These are phyloP conservation scores for Cosmopolites sordidus DNA, from an alignment of 2,888 invertebrate species.

Conservation along the genomic window DNA sequence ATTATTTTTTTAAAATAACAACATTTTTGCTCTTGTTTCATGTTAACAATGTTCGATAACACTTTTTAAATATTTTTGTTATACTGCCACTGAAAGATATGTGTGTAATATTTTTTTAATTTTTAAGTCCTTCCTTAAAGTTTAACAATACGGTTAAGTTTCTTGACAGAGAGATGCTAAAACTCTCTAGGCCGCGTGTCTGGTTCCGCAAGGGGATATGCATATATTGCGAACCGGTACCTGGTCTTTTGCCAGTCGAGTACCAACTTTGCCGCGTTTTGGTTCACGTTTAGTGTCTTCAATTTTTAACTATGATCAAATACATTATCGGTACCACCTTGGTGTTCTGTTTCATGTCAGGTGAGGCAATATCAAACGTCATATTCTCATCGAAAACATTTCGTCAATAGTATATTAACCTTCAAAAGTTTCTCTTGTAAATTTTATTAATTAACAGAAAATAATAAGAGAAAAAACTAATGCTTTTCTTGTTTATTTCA, in stretches of 20 bases:
- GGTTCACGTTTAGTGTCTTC: conserved; percentile 3
- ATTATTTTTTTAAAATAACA: too few relatives aligned
- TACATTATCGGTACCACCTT: conserved; percentile 13
- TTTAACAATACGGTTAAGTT: too few relatives aligned
- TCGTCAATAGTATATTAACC: neutral
- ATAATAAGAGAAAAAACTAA: too few relatives aligned
- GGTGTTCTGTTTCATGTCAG: conserved; percentile 11
- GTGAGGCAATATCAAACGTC: conserved; percentile 9
- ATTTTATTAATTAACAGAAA: too few relatives aligned
- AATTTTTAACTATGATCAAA: conserved; percentile 15
- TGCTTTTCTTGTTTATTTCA: too few relatives aligned
- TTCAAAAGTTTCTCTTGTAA: too few relatives aligned
- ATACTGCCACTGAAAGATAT: too few relatives aligned
- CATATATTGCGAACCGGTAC: conserved; percentile 20
- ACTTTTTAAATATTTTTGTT: too few relatives aligned
- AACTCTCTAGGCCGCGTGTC: conserved; percentile 9
- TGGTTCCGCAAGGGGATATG: conserved; percentile 21
- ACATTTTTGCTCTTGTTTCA: too few relatives aligned
- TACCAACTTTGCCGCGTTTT: conserved; percentile 5
- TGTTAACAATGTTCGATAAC: too few relatives aligned
- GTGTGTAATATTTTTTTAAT: too few relatives aligned
- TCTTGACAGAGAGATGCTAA: neutral
- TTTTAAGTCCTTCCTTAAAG: too few relatives aligned
- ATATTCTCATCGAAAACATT: neutral
- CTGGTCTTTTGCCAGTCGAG: conserved; percentile 17